These are phyloP conservation scores for Hippocampus barbouri DNA, from an alignment of 2,113 vertebrate species.

Conservation along the genomic window DNA sequence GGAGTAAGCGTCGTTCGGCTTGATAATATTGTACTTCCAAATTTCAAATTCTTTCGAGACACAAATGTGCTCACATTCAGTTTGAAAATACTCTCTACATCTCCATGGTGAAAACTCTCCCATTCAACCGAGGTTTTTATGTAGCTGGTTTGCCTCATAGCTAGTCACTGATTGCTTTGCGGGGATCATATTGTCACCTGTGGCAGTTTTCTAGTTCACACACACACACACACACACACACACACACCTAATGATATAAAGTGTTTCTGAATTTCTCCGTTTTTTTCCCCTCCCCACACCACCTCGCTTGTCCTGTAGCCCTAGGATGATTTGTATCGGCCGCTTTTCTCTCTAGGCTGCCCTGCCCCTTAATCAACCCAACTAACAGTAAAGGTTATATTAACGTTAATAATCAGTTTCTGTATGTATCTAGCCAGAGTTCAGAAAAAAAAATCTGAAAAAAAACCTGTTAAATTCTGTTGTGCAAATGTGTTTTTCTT, in stretches of 20 bases:
- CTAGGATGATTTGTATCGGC: conserved; percentile 60
- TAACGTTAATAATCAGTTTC: conserved; percentile 75
- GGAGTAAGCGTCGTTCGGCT: not conserved
- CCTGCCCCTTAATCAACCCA: conserved; percentile 66
- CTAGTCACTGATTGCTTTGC: not conserved
- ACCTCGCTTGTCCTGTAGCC: conserved; percentile 45
- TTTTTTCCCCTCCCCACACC: conserved; percentile 12
- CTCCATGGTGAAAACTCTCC: not conserved
- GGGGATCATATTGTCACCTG: not conserved
- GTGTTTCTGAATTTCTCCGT: not conserved
- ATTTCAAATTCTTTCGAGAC: not conserved
- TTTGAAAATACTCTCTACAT: not conserved
- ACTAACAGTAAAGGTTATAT: conserved; percentile 77
- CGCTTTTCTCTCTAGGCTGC: conserved; percentile 63
- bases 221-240: not conserved
- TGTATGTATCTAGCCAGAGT: conserved; percentile 76
- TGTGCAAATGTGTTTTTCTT: conserved; percentile 76
- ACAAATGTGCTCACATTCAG: not conserved
- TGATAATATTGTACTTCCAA: not conserved
- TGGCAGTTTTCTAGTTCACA: not conserved
- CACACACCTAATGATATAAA: not conserved
- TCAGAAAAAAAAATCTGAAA: conserved; percentile 60
- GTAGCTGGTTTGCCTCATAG: not conserved
- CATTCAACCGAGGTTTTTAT: not conserved
- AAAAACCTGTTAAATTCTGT: conserved; percentile 73